A percentile compares a stretch with the other conserved stretches of the same genome.
These are phyloP conservation scores for Cochlearius cochlearius DNA, from an alignment of 2,113 vertebrate species.

Conservation along the genomic window DNA sequence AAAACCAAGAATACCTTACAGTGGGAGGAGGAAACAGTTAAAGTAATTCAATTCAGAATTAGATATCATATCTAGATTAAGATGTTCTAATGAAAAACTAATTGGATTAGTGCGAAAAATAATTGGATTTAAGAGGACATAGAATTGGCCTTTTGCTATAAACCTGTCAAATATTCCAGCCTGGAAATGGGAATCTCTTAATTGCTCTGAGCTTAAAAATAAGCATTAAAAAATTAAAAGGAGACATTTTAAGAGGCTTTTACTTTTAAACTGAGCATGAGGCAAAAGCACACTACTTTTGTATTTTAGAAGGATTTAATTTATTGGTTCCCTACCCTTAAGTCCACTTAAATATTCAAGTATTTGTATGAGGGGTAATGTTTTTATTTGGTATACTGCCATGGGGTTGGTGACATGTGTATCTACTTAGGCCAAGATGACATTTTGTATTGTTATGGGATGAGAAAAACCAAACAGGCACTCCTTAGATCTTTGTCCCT, in stretches of 20 bases:
- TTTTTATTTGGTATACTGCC: conserved; percentile 35
- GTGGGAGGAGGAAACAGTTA: background rate
- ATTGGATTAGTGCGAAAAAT: background rate
- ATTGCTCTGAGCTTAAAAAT: background rate
- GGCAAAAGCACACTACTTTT: background rate
- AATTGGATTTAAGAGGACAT: background rate
- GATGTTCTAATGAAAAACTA: background rate
- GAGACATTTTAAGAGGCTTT: background rate
- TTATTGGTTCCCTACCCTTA: conserved; percentile 34
- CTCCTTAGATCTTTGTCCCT: conserved; percentile 52
- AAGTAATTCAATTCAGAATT: background rate
- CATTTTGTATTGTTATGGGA: conserved; percentile 69
- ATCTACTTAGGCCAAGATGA: conserved; percentile 73
- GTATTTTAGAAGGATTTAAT: background rate
- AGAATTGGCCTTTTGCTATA: background rate
- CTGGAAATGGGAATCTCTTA: background rate
- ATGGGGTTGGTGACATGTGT: conserved; percentile 66
- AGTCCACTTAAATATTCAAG: conserved; percentile 29
- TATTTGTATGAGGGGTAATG: conserved; percentile 42
- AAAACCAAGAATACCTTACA: background rate
- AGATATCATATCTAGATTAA: background rate
- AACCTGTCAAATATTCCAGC: rapidly evolving
- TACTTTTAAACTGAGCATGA: background rate
- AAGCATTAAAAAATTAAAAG: background rate
- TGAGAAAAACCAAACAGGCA: conserved; percentile 71